These are phyloP conservation scores for Stictocephala bisonia DNA, from an alignment of 2,888 invertebrate species.

Conservation along the genomic window DNA sequence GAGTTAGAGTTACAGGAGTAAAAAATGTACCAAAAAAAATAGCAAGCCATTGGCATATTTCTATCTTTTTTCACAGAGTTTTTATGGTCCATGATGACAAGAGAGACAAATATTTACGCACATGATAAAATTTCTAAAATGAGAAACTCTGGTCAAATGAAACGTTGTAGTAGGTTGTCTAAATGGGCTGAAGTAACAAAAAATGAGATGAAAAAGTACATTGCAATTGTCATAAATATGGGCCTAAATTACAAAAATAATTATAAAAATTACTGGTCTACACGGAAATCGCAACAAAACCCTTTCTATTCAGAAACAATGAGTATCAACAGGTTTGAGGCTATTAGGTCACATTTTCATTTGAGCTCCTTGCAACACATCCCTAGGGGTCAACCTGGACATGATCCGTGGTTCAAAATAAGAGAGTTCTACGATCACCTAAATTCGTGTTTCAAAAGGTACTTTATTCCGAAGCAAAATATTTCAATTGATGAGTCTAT, in stretches of 20 bases:
- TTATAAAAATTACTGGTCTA: background rate
- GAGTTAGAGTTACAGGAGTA: too few species aligned
- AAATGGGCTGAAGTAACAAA: conserved; percentile 17
- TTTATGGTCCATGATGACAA: too few species aligned
- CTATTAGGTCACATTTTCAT: background rate
- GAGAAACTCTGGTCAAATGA: too few species aligned
- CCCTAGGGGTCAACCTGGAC: conserved; percentile 1
- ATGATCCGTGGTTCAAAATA: too few species aligned
- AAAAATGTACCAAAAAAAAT: too few species aligned
- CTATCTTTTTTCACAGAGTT: too few species aligned
- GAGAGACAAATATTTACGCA: too few species aligned
- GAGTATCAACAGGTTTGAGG: conserved; percentile 9
- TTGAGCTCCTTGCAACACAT: background rate
- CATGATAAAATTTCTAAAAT: too few species aligned
- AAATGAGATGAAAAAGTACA: conserved; percentile 23
- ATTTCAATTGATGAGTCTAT: background rate
- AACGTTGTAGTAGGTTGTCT: background rate
- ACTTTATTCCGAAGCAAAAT: conserved; percentile 1
- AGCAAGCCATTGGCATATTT: too few species aligned
- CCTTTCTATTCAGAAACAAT: conserved; percentile 15
- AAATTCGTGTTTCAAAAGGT: conserved; percentile 24
- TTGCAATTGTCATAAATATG: conserved; percentile 6
- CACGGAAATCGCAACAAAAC: background rate
- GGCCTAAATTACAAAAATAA: conserved; percentile 25
- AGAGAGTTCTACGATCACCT: conserved; percentile 9